Conservation (phyloP, 2,797 vertebrate genomes). For the Squalus acanthias region DNA sequence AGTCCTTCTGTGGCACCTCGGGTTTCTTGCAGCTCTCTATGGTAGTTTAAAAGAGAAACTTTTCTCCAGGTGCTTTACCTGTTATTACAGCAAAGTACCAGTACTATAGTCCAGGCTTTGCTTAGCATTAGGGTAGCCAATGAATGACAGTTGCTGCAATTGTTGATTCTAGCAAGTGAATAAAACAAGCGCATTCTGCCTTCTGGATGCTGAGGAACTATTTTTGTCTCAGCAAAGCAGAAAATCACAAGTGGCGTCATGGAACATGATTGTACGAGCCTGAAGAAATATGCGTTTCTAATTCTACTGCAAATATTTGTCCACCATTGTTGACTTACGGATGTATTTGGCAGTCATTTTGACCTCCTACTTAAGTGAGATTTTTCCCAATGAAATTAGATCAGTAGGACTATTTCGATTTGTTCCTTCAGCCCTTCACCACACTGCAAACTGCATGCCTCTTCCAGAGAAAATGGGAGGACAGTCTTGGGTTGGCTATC, state of each 20-base stretch:
- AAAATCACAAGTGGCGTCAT: neutral
- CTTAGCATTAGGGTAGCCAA: neutral
- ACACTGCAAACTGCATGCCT: neutral
- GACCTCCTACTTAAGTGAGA: neutral
- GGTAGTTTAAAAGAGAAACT: neutral
- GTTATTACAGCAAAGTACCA: neutral
- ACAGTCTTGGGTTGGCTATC: neutral
- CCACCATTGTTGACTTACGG: neutral
- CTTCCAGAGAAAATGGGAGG: neutral
- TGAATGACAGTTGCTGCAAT: neutral
- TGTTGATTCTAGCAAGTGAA: neutral
- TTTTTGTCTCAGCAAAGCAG: neutral
- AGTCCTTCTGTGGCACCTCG: neutral
- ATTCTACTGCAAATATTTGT: slow-evolving; percentile 4
- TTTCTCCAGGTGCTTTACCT: neutral
- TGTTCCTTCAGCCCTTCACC: neutral
- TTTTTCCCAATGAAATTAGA: neutral
- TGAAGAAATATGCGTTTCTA: slow-evolving; percentile 17
- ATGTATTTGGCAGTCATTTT: neutral
- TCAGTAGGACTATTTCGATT: neutral
- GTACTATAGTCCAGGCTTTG: neutral
- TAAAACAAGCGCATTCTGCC: neutral
- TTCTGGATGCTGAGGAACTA: neutral
- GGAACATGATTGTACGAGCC: neutral
- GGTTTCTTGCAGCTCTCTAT: neutral